Conservation (phyloP, 1,140 invertebrate genomes). For the Ridgeia piscesae region DNA sequence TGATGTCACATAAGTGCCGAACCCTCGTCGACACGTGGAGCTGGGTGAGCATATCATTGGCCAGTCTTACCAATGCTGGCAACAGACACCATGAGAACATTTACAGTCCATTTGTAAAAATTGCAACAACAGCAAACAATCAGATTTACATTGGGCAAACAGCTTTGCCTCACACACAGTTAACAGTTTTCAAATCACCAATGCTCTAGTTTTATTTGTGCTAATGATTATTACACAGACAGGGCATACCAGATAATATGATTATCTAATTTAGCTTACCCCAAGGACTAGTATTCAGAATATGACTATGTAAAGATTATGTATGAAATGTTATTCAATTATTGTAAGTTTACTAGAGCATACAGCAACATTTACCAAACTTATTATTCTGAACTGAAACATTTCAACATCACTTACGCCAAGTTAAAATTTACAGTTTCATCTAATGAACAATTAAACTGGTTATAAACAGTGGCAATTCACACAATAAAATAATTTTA, state of each 20-base stretch:
- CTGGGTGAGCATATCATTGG: constrained; percentile 40
- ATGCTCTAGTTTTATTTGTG: not conserved
- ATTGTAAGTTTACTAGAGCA: too few relatives aligned
- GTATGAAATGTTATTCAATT: too few relatives aligned
- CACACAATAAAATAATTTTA: too few relatives aligned
- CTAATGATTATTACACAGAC: not conserved
- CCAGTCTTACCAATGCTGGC: constrained; percentile 24
- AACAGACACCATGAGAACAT: not conserved
- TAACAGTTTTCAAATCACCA: not conserved
- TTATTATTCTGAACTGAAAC: too few relatives aligned
- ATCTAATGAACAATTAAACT: too few relatives aligned
- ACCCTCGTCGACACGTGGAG: constrained; percentile 42
- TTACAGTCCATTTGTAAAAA: not conserved
- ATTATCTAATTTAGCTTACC: not conserved
- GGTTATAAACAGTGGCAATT: too few relatives aligned
- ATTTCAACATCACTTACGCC: too few relatives aligned
- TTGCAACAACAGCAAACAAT: not conserved
- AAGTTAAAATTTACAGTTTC: too few relatives aligned
- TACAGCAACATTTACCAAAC: too few relatives aligned
- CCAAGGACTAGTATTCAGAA: not conserved
- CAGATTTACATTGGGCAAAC: not conserved
- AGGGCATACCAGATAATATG: not conserved
- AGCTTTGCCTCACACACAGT: not conserved
- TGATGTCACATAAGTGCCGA: constrained; percentile 42
- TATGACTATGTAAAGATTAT: not conserved